phyloP scores from a whole-genome alignment of 1,140 invertebrate genomes.

The Drosophila nigromelanica region DNA sequence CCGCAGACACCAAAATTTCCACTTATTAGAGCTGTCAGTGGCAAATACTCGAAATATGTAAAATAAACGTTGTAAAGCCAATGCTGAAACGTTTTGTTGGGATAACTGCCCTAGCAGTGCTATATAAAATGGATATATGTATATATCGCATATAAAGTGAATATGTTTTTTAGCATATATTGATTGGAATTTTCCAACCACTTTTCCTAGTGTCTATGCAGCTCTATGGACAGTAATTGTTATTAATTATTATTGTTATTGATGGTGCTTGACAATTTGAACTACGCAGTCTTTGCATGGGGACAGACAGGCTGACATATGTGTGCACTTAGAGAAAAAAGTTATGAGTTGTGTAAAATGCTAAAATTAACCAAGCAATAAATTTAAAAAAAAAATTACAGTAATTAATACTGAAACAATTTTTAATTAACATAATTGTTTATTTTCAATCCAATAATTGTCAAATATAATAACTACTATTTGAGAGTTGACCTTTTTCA shows the following conservation, averaged over 20 bases:
- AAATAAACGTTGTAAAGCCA: slow-evolving; percentile 13
- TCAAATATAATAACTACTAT: too few relatives aligned
- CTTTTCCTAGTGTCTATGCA: background rate
- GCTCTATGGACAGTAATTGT: slow-evolving; percentile 67
- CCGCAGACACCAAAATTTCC: slow-evolving; percentile 12
- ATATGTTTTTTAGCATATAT: slow-evolving; percentile 20
- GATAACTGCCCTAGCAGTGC: too few relatives aligned
- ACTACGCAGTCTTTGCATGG: slow-evolving; percentile 1
- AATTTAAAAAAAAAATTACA: too few relatives aligned
- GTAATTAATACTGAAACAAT: too few relatives aligned
- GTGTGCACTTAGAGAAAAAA: background rate
- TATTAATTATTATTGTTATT: slow-evolving; percentile 81
- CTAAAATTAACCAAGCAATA: too few relatives aligned
- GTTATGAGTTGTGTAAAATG: too few relatives aligned
- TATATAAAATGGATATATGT: background rate
- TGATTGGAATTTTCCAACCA: slow-evolving; percentile 32
- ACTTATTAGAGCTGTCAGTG: slow-evolving; percentile 35
- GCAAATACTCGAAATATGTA: slow-evolving; percentile 32
- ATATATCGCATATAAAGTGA: background rate
- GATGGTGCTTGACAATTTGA: slow-evolving; percentile 69
- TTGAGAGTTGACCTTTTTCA: too few relatives aligned
- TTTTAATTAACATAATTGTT: too few relatives aligned
- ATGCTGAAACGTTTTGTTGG: background rate
- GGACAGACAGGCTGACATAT: background rate
- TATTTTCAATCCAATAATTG: too few relatives aligned